These are phyloP conservation scores for Nectonema munidae DNA, from an alignment of 2,888 invertebrate species.

Conservation along the genomic window DNA sequence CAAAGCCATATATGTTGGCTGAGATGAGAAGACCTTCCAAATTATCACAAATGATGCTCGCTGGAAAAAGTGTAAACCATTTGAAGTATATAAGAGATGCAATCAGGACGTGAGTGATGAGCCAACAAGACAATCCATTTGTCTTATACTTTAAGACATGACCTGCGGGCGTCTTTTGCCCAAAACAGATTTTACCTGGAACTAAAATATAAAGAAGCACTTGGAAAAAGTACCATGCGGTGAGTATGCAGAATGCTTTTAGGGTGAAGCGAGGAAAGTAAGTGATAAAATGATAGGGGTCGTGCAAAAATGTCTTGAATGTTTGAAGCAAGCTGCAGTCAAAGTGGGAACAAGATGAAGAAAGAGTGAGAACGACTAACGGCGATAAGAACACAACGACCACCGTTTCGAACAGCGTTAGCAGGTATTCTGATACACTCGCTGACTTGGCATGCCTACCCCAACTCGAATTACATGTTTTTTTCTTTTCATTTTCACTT, in stretches of 20 bases:
- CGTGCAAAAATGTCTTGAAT: not conserved
- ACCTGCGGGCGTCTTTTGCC: conserved; percentile 9
- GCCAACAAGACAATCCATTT: conserved; percentile 7
- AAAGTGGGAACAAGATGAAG: not conserved
- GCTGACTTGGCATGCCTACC: not conserved
- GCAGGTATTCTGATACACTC: not conserved
- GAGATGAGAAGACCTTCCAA: conserved; percentile 26
- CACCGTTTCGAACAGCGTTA: not conserved
- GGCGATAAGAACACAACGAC: not conserved
- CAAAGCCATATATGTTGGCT: conserved; percentile 25
- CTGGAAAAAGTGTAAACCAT: not conserved
- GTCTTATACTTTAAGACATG: not conserved
- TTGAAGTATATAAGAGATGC: not conserved
- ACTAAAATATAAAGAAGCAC: not conserved
- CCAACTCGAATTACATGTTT: not conserved
- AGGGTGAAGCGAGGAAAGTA: not conserved
- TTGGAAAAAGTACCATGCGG: conserved; percentile 7
- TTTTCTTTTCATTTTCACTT: no score
- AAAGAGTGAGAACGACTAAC: not conserved
- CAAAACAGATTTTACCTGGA: not conserved
- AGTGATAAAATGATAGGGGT: not conserved
- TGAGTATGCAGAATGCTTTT: not conserved
- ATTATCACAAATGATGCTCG: conserved; percentile 25
- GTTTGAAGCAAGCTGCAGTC: not conserved
- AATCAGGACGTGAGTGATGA: not conserved